Evolutionary conservation across 2,888 invertebrate species (phyloP).

Genomic region (Nomada hirtipes): DNA sequence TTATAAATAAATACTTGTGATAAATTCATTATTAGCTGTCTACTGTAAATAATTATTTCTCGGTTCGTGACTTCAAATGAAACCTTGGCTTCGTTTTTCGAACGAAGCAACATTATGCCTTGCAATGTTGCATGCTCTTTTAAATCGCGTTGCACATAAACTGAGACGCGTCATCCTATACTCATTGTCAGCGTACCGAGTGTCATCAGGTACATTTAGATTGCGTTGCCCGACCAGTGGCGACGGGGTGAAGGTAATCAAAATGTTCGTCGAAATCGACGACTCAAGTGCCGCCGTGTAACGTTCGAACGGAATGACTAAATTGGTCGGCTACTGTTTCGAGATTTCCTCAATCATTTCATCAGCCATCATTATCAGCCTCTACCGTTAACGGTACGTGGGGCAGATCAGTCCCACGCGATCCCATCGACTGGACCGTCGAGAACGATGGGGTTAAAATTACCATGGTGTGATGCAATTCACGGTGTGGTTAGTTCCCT

Average conservation of each 20-base stretch:
- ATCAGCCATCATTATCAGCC: conserved; percentile 70
- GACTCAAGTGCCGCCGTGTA: conserved; percentile 38
- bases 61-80: no score
- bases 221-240: not conserved
- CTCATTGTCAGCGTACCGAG: not conserved
- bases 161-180: not conserved
- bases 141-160: not conserved
- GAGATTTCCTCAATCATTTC: conserved; percentile 80
- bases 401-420: conserved; percentile 74
- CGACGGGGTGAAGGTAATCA: conserved; percentile 22
- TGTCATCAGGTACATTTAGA: conserved; percentile 14
- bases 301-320: conserved; percentile 64
- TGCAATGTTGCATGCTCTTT: not conserved
- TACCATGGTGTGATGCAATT: conserved; percentile 45
- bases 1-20: not conserved
- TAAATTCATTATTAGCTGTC: no score
- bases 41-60: no score
- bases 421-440: conserved; percentile 66
- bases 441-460: conserved; percentile 37
- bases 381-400: conserved; percentile 54
- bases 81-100: no score
- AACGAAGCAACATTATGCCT: no score
- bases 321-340: conserved; percentile 71
- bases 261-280: conserved; percentile 41
- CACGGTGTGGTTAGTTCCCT: conserved; percentile 30